Evolutionary conservation across 2,797 vertebrate genomes (phyloP), one percentile per base, ranked within the genome.

Genomic region (Phoxinus dragarum): DNA sequence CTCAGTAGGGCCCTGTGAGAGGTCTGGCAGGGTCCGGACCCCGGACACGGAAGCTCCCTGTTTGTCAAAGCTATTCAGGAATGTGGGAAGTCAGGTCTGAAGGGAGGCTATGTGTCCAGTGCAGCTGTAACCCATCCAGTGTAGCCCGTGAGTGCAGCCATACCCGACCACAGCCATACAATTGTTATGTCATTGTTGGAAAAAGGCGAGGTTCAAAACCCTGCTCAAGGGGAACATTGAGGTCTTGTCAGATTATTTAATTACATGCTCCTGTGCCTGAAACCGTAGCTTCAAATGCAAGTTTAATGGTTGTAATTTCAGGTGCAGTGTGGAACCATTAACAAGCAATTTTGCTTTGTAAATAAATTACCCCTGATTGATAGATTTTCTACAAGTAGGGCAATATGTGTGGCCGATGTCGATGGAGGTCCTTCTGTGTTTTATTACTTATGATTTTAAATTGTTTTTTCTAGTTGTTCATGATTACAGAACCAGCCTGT

Each of bases 1-100:
- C 91, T 90, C 89, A 81, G 68, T 89, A 81, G 89, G 90, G 89
- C 87, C 91, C 91, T 84, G 5, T 61, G 56, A 82, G 90, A 91
- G 73, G 77, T 81, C 59, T 47, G 59, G 77, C 19, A 68, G 47
- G 82, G 77, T 68, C 59, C 31, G 4, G 54, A 21, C 47, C 72
- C 77, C 40, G 56, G 73, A 82, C 78, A 66, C 21, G 40, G 71
- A 83, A 84, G 76, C 71, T 74, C 64, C 21, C 12, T 7, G 38
- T 75, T 80, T 49, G 75, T 81, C 31, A 81, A 81, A 89, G 81
- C 69, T 71, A 78, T 82, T 23, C 59, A 34, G 80, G 86, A 81
- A 90, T 84, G 85, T 81, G 82, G 31, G 82, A 88, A 88, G 82
- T 72, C 81, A 84, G 21, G 21, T 80, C 87, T 86, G 61, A 16